Evolutionary conservation across 2,113 vertebrate genomes (phyloP), one percentile per base, ranked within the genome.

Genomic region (Amphilophus citrinellus): DNA sequence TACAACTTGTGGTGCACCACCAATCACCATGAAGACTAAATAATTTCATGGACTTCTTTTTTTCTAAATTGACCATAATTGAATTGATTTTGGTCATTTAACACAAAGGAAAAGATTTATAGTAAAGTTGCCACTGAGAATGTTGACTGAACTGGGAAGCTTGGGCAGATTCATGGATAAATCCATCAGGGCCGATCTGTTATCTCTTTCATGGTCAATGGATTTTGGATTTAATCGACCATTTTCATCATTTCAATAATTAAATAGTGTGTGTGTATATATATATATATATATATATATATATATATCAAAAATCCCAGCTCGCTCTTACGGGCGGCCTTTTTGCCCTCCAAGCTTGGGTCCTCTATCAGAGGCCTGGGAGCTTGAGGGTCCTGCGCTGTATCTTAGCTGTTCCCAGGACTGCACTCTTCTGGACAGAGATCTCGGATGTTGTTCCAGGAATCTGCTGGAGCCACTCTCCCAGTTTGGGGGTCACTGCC

Each of bases 51-150:
- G 24, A 42, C 32, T 35, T 56, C 73, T 60, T 85, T 71, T 88
- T 88, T 82, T 65, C 73, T 61, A 35, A 88, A 82, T 57, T 65
- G 20, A 66, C 56, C 14, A 39, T 76, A 82, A 87, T 79, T 76
- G n/a, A 35, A 18, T 35, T 5, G 18, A 81, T 84, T 89, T 75
- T 30, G 81, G 42, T 47, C 27, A 66, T 76, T 84, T 86, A 78
- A 73, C 62, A 71, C 27, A 37, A 81, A 53, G 63, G 6, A 37
- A 6, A 22, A 58, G 56, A 47, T 20, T 63, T 77, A 60, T 27
- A 58, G 47, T 30, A 63, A 66, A 61, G 17, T 7, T 62, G n/a
- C n/a, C n/a, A n/a, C n/a, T n/a, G n/a, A n/a, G n/a, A n/a, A n/a
- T n/a, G 39, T 27, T 4, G 50, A 42, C 65, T 44, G 11, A n/a